A percentile compares a stretch with the other conserved stretches of the same genome.
These are phyloP conservation scores for Oxyteleia sp. DNA, from an alignment of 2,888 invertebrate genomes.

Conservation along the genomic window DNA sequence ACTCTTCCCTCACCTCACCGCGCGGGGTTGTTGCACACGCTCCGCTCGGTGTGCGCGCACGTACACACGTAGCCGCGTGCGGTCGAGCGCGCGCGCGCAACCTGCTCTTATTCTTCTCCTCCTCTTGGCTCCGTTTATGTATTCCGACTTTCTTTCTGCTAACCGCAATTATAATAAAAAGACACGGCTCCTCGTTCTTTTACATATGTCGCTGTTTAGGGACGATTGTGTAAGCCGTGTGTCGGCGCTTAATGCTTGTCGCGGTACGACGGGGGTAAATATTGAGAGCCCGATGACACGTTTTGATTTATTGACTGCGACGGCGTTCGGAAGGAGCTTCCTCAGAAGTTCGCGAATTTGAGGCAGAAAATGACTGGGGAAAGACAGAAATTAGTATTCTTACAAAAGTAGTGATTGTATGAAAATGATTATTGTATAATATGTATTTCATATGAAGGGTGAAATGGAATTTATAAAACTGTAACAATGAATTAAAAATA, in stretches of 20 bases:
- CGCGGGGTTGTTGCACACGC: slow-evolving; percentile 55
- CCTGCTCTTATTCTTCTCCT: too few species aligned
- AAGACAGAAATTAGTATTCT: too few species aligned
- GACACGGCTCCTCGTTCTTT: slow-evolving; percentile 51
- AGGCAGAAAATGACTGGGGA: too few species aligned
- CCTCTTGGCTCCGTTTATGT: slow-evolving; percentile 21
- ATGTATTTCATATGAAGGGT: too few species aligned
- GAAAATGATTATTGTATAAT: too few species aligned
- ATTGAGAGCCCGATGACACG: slow-evolving; percentile 48
- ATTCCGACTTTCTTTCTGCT: slow-evolving; percentile 24
- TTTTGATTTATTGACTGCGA: slow-evolving; percentile 59
- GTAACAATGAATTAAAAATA: too few species aligned
- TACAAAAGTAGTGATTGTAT: too few species aligned
- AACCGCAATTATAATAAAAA: slow-evolving; percentile 57
- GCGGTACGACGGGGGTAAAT: slow-evolving; percentile 24
- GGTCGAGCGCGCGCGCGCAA: slow-evolving; percentile 19
- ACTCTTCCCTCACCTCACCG: slow-evolving; percentile 73
- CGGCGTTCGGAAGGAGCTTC: too few species aligned
- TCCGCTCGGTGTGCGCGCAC: slow-evolving; percentile 43
- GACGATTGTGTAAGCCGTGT: slow-evolving; percentile 10
- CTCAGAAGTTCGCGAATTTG: too few species aligned
- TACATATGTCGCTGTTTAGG: slow-evolving; percentile 39
- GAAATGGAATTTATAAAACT: too few species aligned
- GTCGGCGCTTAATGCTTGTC: not conserved
- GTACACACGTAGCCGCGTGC: too few species aligned